These are phyloP conservation scores for Halictus quadricinctus DNA, from an alignment of 2,888 invertebrate species.

Conservation along the genomic window DNA sequence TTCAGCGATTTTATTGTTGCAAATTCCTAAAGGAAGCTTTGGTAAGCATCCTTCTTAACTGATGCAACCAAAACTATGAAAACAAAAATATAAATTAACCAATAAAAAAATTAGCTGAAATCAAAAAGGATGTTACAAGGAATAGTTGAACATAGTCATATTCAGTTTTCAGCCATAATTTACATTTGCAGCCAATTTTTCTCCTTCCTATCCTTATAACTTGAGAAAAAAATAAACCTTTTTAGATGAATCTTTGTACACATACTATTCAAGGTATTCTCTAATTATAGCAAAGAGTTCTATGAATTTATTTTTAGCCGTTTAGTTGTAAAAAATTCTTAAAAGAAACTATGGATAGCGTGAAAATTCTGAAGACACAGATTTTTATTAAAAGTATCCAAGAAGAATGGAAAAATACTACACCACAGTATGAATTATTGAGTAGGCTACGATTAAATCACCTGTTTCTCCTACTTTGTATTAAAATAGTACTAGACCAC, in stretches of 20 bases:
- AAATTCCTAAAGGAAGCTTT: not conserved
- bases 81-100: not conserved
- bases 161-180: too few species aligned
- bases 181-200: too few species aligned
- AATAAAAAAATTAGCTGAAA: not conserved
- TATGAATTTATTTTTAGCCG: too few species aligned
- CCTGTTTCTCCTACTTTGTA: not conserved
- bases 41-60: not conserved
- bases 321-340: too few species aligned
- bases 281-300: too few species aligned
- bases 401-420: not conserved
- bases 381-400: not conserved
- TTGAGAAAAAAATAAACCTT: not conserved
- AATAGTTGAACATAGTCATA: not conserved
- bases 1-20: not conserved
- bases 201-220: not conserved
- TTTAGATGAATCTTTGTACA: not conserved
- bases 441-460: not conserved
- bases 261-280: not conserved
- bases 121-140: not conserved
- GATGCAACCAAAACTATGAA: not conserved
- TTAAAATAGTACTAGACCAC: not conserved
- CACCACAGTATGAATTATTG: not conserved
- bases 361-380: not conserved
- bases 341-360: not conserved